Conservation (phyloP, 2,797 vertebrate genomes). For the Microhierax caerulescens region DNA sequence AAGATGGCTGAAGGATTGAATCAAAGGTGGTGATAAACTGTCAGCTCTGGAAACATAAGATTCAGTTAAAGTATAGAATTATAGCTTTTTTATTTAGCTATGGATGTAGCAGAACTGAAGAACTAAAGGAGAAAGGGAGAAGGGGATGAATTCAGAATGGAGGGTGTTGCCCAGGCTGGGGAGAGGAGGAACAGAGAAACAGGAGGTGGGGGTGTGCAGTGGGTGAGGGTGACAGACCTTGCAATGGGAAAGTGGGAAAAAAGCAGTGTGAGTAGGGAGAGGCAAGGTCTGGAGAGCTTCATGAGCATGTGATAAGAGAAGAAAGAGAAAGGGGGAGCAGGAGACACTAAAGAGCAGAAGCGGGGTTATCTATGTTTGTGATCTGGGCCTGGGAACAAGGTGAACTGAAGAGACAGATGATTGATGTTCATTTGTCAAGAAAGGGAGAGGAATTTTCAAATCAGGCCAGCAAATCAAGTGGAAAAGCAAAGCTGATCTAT, state of each 20-base stretch:
- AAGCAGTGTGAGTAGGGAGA: neutral
- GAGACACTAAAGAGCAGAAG: neutral
- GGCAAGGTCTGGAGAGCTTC: neutral
- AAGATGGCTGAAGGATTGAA: neutral
- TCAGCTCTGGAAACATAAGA: neutral
- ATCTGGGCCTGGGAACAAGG: neutral
- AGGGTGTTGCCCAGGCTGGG: neutral
- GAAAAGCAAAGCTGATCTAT: neutral
- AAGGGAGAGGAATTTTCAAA: neutral
- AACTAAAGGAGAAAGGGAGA: neutral
- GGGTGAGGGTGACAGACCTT: neutral
- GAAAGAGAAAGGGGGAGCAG: neutral
- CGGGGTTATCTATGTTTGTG: neutral
- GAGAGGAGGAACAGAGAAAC: neutral
- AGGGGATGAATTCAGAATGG: neutral
- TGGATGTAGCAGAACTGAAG: neutral
- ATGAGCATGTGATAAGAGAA: neutral
- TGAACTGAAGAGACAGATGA: neutral
- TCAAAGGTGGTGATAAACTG: neutral
- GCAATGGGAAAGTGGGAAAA: neutral
- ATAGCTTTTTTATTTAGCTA: fast-evolving
- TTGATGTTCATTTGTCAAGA: neutral
- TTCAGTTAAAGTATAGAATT: neutral
- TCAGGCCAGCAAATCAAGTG: neutral
- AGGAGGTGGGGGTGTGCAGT: neutral